phyloP scores from a whole-genome alignment of 2,797 vertebrate species.

The Intellagama lesueurii region DNA sequence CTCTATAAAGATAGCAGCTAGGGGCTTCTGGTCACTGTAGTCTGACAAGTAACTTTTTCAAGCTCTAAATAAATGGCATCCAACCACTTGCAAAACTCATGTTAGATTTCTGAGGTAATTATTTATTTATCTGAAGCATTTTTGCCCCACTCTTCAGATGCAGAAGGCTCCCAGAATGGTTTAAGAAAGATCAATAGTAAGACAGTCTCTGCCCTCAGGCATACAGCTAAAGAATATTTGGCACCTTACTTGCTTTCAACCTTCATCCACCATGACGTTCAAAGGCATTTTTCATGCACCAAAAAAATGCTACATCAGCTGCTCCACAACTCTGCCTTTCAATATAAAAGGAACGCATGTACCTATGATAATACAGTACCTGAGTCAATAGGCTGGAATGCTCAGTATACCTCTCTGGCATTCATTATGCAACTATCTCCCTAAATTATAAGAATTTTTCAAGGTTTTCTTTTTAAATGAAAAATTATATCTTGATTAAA shows the following conservation, averaged over 20 bases:
- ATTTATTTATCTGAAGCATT: neutral
- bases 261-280: neutral
- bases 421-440: neutral
- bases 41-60: too few species aligned
- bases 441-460: constrained; percentile 11
- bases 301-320: neutral
- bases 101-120: neutral
- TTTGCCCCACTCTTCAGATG: neutral
- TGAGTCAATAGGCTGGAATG: constrained; percentile 14
- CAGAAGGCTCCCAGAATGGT: neutral
- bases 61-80: neutral
- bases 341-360: neutral
- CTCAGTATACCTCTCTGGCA: neutral
- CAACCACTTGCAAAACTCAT: neutral
- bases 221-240: neutral
- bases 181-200: neutral
- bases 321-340: neutral
- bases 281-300: constrained; percentile 2
- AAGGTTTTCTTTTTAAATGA: neutral
- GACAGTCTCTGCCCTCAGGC: neutral
- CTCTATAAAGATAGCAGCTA: too few species aligned
- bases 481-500: constrained; percentile 44
- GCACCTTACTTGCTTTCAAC: neutral
- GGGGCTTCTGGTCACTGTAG: too few species aligned
- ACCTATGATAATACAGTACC: neutral